Evolutionary conservation across 1,140 invertebrate species (phyloP).

Genomic region (Pomacea maculata): DNA sequence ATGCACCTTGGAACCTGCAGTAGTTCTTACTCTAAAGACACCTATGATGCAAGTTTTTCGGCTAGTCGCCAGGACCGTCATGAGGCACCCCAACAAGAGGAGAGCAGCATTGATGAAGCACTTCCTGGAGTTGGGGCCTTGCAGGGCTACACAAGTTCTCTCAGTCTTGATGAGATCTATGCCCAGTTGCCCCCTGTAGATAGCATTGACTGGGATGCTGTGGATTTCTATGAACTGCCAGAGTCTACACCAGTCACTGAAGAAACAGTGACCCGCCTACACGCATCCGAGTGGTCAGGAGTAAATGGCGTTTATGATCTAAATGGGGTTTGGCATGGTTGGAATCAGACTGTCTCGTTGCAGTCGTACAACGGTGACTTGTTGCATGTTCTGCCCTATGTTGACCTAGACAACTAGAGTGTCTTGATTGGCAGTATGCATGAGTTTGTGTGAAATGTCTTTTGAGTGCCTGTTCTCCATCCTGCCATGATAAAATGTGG

Average conservation of each 20-base stretch:
- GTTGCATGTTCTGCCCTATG: constrained; percentile 90
- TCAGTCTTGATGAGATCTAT: constrained; percentile 48
- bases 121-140: constrained; percentile 7
- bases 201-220: constrained; percentile 61
- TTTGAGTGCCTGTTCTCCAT: neutral
- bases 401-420: constrained; percentile 76
- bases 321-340: constrained; percentile 77
- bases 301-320: constrained; percentile 74
- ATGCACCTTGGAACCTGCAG: constrained; percentile 20
- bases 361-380: constrained; percentile 77
- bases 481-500: too few relatives aligned
- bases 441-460: neutral
- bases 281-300: constrained; percentile 66
- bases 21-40: constrained; percentile 19
- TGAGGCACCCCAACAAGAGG: constrained; percentile 18
- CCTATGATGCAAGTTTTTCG: constrained; percentile 24
- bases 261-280: constrained; percentile 65
- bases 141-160: neutral
- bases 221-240: constrained; percentile 30
- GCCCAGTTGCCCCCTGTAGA: constrained; percentile 73
- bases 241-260: constrained; percentile 53
- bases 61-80: constrained; percentile 14
- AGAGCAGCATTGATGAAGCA: constrained; percentile 4
- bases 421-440: neutral
- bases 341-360: constrained; percentile 80